Base-by-base conservation (phyloP, 2,113 vertebrate species). In the Semnornis frantzii region DNA sequence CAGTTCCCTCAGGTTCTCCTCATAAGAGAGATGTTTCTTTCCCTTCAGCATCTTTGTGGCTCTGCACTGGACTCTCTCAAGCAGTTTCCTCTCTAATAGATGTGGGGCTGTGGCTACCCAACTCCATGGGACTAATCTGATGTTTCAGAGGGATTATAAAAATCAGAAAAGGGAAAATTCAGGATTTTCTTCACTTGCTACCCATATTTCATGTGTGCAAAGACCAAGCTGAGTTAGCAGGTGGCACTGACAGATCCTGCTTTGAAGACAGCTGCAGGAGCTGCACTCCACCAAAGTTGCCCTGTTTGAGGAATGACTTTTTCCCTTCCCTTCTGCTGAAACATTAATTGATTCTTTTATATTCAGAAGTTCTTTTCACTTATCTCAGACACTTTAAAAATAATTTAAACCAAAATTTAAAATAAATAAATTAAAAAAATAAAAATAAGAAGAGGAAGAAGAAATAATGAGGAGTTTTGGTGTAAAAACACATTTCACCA, bases 401-500 rank as follows among this genome's bases (percentile, higher is more conserved):
- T 93, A 95, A 52, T 52, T 52, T 20, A 48, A 48, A 48, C 21
- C 19, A 48, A 52, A 24, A 37, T 37, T 37, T 8, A 39, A 21
- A 94, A 96, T 37, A 17, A 63, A 96, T 89, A 89, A 48, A 91
- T n/a, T n/a, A n/a, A 94, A 96, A 63, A 17, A 63, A 96, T 89
- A 89, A 48, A 91, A 94, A 48, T 3, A 25, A 23, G 21, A 21
- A 50, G 20, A 50, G 11, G 21, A 95, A 95, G 94, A 87, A 89
- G 91, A 96, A 97, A 97, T 94, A 96, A 91, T 73, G 68, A 89
- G 52, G 70, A 85, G 64, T 94, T 95, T 95, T 93, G 84, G 87
- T 96, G 62, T 95, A 95, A 94, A 96, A 97, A 95, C 94, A 95
- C 81, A 92, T 92, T 84, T 93, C 73, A 48, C 50, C 48, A 64